Conservation (phyloP, 2,888 invertebrate species). For the Scotopteryx bipunctaria region DNA sequence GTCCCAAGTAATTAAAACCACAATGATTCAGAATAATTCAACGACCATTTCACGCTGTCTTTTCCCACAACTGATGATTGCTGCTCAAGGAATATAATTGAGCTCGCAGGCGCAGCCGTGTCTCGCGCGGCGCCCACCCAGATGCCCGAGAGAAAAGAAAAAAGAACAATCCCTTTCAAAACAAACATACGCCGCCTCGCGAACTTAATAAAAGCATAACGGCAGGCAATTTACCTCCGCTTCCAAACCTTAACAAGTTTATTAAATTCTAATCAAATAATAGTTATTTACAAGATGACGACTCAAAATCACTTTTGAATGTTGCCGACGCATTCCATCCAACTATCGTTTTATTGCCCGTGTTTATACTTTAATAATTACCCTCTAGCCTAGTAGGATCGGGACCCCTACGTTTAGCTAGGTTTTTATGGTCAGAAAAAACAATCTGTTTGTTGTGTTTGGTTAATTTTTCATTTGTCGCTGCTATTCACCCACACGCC, state of each 20-base stretch:
- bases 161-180: conserved; percentile 73
- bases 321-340: conserved; percentile 76
- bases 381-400: conserved; percentile 43
- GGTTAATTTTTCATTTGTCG: conserved; percentile 40
- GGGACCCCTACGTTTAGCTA: conserved; percentile 14
- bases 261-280: conserved; percentile 81
- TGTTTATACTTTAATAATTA: conserved; percentile 74
- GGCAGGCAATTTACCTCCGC: conserved; percentile 74
- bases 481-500: conserved; percentile 60
- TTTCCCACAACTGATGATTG: conserved; percentile 63
- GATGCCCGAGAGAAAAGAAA: conserved; percentile 54
- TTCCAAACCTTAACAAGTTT: conserved; percentile 82
- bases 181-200: conserved; percentile 78
- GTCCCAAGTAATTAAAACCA: conserved; percentile 42
- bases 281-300: conserved; percentile 80
- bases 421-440: conserved; percentile 18
- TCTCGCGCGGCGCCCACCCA: conserved; percentile 79
- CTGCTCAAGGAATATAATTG: conserved; percentile 67
- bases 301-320: conserved; percentile 73
- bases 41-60: conserved; percentile 65
- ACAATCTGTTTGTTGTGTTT: conserved; percentile 20
- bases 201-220: conserved; percentile 79
- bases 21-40: conserved; percentile 61
- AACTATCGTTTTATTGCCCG: conserved; percentile 70
- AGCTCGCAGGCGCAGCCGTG: conserved; percentile 67